Conservation (phyloP, 2,113 vertebrate genomes). For the Phoxinus phoxinus region DNA sequence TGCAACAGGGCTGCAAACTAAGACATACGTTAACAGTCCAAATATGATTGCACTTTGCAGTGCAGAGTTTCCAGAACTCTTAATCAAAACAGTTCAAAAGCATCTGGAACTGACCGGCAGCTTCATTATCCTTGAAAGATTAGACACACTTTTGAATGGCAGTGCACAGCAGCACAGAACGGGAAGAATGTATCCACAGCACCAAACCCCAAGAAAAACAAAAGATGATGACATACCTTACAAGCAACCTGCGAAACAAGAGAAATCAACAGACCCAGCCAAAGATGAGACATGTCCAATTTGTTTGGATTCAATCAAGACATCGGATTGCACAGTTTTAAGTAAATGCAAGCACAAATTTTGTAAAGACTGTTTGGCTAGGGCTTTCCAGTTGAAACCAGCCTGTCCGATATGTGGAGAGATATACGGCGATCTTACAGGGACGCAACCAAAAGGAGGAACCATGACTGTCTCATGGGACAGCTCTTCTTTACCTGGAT, state of each 20-base stretch:
- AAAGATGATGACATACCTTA: neutral
- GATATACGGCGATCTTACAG: slow-evolving; percentile 69
- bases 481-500: slow-evolving; percentile 63
- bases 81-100: slow-evolving; percentile 9
- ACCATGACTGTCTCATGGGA: slow-evolving; percentile 47
- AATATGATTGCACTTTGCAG: neutral
- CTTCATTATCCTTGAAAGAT: slow-evolving; percentile 55
- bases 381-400: slow-evolving; percentile 72
- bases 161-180: neutral
- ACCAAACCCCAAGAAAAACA: neutral
- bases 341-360: slow-evolving; percentile 72
- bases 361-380: slow-evolving; percentile 69
- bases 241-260: neutral
- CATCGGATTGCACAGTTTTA: slow-evolving; percentile 58
- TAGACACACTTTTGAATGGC: slow-evolving; percentile 49
- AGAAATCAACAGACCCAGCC: neutral
- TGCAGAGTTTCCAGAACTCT: slow-evolving; percentile 63
- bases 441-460: slow-evolving; percentile 72
- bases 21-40: neutral
- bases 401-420: slow-evolving; percentile 74
- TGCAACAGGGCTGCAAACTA: slow-evolving; percentile 63
- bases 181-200: neutral
- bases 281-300: slow-evolving; percentile 68
- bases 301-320: slow-evolving; percentile 71
- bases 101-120: slow-evolving; percentile 54